phyloP scores from a whole-genome alignment of 2,888 invertebrate genomes.

The Eupithecia dodoneata region DNA sequence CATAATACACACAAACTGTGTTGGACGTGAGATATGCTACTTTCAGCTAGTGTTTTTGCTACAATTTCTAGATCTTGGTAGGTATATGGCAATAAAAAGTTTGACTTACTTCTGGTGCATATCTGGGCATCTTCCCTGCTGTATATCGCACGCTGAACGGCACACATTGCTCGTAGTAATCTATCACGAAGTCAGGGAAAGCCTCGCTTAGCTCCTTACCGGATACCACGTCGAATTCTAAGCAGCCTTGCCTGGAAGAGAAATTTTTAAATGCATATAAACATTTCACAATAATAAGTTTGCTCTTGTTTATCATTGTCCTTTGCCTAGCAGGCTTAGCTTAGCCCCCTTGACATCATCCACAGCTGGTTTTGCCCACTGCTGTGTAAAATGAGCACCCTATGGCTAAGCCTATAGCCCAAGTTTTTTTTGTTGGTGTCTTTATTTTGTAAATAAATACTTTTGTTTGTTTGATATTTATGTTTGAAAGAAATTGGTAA shows the following conservation, averaged over 20 bases:
- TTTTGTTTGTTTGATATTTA: no score
- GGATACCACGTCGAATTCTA: constrained; percentile 86
- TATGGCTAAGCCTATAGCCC: no score
- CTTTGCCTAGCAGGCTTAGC: neutral
- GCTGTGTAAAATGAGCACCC: no score
- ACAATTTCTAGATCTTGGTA: neutral
- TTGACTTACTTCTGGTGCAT: constrained; percentile 68
- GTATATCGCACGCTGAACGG: constrained; percentile 74
- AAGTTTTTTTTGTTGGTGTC: no score
- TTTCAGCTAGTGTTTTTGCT: neutral
- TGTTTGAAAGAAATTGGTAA: no score
- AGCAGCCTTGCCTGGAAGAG: constrained; percentile 78
- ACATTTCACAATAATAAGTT: neutral
- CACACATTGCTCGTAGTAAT: constrained; percentile 84
- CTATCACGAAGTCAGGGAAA: constrained; percentile 86
- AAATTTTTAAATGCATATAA: neutral
- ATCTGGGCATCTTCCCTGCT: constrained; percentile 63
- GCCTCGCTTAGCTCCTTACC: constrained; percentile 85
- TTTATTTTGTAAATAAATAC: no score
- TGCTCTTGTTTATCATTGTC: no score
- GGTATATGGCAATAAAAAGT: neutral
- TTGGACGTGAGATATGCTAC: neutral
- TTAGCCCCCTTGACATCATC: neutral
- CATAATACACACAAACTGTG: no score
- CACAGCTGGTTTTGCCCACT: no score